phyloP scores from a whole-genome alignment of 2,113 vertebrate genomes.

The Neotoma lepida region DNA sequence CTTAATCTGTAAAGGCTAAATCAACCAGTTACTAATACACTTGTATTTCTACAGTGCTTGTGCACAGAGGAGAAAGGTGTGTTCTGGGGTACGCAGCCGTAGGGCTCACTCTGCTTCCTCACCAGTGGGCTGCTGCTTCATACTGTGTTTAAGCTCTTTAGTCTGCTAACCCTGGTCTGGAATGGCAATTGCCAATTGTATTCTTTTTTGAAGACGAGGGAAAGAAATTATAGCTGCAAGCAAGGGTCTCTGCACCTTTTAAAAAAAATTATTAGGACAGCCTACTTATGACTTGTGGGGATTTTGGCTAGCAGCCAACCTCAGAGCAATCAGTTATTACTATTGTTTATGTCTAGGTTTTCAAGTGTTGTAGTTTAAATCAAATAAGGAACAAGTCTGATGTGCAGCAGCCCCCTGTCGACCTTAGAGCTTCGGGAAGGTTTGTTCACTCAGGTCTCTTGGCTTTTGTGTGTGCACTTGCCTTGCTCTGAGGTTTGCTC shows the following conservation, averaged over 20 bases:
- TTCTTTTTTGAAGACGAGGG: background rate
- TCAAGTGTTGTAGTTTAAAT: constrained; percentile 50
- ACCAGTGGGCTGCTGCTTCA: background rate
- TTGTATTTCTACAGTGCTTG: background rate
- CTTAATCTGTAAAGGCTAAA: constrained; percentile 54
- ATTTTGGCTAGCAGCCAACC: constrained; percentile 52
- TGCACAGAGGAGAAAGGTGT: background rate
- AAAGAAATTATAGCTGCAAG: constrained; percentile 15
- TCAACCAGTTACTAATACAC: constrained; percentile 33
- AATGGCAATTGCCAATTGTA: background rate
- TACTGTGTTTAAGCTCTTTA: background rate
- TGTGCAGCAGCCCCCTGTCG: background rate
- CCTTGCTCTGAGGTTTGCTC: background rate
- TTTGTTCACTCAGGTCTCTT: background rate
- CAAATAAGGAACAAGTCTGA: constrained; percentile 25
- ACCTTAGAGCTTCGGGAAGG: background rate
- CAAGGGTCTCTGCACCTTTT: background rate
- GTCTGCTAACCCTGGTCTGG: background rate
- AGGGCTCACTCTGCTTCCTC: background rate
- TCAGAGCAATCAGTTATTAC: background rate
- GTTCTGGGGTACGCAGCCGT: background rate
- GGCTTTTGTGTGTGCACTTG: background rate
- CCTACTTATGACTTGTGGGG: constrained; percentile 29
- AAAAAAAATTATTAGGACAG: constrained; percentile 37
- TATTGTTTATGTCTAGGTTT: constrained; percentile 51